Base-by-base conservation (phyloP, 2,113 vertebrate species). In the Pachypanchax playfairii region DNA sequence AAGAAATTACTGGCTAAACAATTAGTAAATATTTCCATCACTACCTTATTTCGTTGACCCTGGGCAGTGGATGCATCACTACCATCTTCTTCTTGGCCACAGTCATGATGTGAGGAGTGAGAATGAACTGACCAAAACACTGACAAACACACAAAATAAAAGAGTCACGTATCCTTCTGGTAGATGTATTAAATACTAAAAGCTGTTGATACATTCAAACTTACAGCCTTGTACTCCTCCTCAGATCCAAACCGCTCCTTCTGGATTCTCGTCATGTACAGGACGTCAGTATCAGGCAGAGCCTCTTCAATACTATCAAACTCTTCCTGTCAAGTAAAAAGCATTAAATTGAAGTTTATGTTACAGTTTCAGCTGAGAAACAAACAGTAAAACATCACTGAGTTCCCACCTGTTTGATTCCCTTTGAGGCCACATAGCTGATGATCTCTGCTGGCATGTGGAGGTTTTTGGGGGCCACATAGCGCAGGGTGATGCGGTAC, bases 71-170 rank as follows among this genome's bases (percentile, higher is more conserved):
- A 65, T 99, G 97, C 97, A 99, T 98, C 80, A 98, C 97, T 17
- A 99, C 97, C 97, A 99, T 99, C 92, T 94, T 98, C 81, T 93
- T 94, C 85, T 98, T 98, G 73, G 96, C 97, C 5, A 92, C 92
- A 0, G 96, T 99, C 97, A 99, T 99, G 88, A 96, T 99, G 91
- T 98, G 97, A 7, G 97, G 97, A 0, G 96, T 98, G 79, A 99
- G 92, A 76, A 99, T 93, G 74, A 96, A 98, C 90, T 98, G 95
- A 12, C 96, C 97, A 0, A 98, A 99, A 83, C 96, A 98, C 97
- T 99, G 85, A 0, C 25, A 33, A 3, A 28, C 15, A 47, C 0
- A 24, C 4, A 24, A 31, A 52, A 10, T 6, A 4, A 49, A 22
- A 56, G 4, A 36, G 10, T 26, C 17, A 15, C 9, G 18, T 17